phyloP scores from a whole-genome alignment of 1,140 invertebrate genomes.

The Chrysopa pallens region DNA sequence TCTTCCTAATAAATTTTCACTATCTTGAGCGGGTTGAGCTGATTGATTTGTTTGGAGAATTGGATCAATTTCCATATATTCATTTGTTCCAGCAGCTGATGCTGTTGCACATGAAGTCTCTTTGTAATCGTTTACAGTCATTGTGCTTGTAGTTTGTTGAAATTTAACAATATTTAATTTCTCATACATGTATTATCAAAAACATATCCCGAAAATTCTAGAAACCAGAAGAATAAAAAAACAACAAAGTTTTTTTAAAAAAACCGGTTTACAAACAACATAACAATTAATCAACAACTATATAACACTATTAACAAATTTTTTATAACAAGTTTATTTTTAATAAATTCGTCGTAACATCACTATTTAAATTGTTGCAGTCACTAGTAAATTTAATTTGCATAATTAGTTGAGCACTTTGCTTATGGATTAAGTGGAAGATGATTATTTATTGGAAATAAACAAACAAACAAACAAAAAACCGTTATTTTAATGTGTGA shows the following conservation, averaged over 20 bases:
- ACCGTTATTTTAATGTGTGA: too few relatives aligned
- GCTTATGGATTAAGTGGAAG: too few relatives aligned
- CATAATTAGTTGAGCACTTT: too few relatives aligned
- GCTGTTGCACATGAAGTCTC: slow-evolving; percentile 18
- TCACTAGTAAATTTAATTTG: too few relatives aligned
- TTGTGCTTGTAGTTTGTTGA: slow-evolving; percentile 6
- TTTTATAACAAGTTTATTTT: too few relatives aligned
- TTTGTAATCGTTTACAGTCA: slow-evolving; percentile 22
- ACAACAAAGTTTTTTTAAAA: not conserved
- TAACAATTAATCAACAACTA: too few relatives aligned
- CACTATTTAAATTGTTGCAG: too few relatives aligned
- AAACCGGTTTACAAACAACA: not conserved
- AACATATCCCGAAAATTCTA: not conserved
- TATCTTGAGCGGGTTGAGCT: slow-evolving; percentile 20
- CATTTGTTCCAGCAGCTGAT: slow-evolving; percentile 10
- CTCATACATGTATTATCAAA: not conserved
- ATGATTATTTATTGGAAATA: too few relatives aligned
- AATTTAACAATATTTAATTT: not conserved
- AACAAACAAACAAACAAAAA: too few relatives aligned
- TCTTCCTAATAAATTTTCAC: slow-evolving; percentile 32
- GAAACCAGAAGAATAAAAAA: not conserved
- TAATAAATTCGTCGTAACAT: too few relatives aligned
- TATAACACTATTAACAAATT: too few relatives aligned
- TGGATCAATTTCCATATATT: slow-evolving; percentile 11
- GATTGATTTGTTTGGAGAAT: slow-evolving; percentile 5